phyloP scores from a whole-genome alignment of 2,797 vertebrate genomes.

The Sebastes elongatus region DNA sequence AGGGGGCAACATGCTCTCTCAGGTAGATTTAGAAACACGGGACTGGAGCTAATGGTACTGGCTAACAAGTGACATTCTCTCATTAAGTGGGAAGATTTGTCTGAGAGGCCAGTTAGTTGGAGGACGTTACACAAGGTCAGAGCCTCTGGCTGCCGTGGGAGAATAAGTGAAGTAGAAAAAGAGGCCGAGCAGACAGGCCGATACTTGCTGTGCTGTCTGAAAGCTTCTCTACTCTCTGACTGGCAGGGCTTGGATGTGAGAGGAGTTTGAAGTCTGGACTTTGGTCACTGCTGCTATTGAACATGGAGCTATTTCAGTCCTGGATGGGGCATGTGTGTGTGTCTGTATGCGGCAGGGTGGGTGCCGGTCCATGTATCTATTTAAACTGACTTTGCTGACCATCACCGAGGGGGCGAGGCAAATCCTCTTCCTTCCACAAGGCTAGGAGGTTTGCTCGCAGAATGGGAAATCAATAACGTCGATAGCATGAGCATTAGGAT shows the following conservation, averaged over 20 bases:
- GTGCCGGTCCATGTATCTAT: slow-evolving; percentile 30
- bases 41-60: slow-evolving; percentile 39
- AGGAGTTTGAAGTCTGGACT: slow-evolving; percentile 57
- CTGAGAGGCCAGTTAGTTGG: slow-evolving; percentile 56
- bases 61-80: slow-evolving; percentile 63
- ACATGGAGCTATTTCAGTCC: slow-evolving; percentile 30
- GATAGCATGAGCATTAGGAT: slow-evolving; percentile 75
- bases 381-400: slow-evolving; percentile 64
- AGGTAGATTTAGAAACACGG: slow-evolving; percentile 21
- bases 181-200: slow-evolving; percentile 34
- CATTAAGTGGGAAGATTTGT: slow-evolving; percentile 59
- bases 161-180: slow-evolving; percentile 56
- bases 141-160: slow-evolving; percentile 37
- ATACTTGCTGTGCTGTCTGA: slow-evolving; percentile 40
- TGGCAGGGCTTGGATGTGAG: slow-evolving; percentile 52
- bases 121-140: slow-evolving; percentile 71
- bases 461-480: slow-evolving; percentile 83
- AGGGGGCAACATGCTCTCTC: slow-evolving; percentile 25
- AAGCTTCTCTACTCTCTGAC: slow-evolving; percentile 32
- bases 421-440: slow-evolving; percentile 41
- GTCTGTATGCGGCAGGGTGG: not conserved
- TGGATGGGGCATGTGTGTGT: not conserved
- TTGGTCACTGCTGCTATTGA: slow-evolving; percentile 49
- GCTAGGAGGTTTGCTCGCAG: slow-evolving; percentile 52
- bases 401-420: slow-evolving; percentile 14